Evolutionary conservation across 2,113 vertebrate species (phyloP), one percentile per base, ranked within the genome.

Genomic region (Rhabdomys dilectus): DNA sequence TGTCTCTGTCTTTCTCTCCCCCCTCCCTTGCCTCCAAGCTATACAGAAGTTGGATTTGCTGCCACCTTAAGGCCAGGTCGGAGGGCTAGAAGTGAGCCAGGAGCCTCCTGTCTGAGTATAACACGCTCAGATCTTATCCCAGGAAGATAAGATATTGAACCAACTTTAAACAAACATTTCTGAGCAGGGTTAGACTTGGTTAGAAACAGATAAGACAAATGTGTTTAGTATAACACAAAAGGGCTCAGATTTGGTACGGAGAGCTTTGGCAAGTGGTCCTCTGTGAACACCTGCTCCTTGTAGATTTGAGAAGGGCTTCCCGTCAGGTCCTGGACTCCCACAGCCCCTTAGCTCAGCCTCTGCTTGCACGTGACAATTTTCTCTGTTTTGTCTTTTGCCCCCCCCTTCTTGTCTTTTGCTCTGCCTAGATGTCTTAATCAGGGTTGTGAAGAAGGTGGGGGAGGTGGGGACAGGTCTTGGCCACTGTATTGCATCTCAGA

Each of bases 181-280:
- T 64, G 91, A 62, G 58, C 51, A 62, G 26, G 81, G 73, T 34
- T 75, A 45, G 48, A 77, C 60, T 85, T 70, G 70, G 56, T 39
- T 78, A 86, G 60, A 96, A 88, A 77, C 1, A 0, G 76, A 81
- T 90, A 60, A 90, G 85, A 77, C 80, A 90, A 51, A 45, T 62
- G 39, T 92, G 88, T 88, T 96, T 84, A 68, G 72, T 78, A n/a
- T 24, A 93, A 92, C 93, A 73, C 22, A 75, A 53, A 78, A 89
- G 24, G 88, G 64, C 92, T 96, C 89, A 73, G 73, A 77, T 86
- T 56, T 81, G 51, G 51, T 76, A 91, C 60, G 72, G 58, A 91
- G 60, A 62, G 56, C 60, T 26, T 91, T 87, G 91, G 66, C 86
- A 93, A 89, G 34, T 31, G 36, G 60, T 78, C 19, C 45, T 86